phyloP scores from a whole-genome alignment of 1,140 invertebrate genomes.

The Eupeodes corollae region DNA sequence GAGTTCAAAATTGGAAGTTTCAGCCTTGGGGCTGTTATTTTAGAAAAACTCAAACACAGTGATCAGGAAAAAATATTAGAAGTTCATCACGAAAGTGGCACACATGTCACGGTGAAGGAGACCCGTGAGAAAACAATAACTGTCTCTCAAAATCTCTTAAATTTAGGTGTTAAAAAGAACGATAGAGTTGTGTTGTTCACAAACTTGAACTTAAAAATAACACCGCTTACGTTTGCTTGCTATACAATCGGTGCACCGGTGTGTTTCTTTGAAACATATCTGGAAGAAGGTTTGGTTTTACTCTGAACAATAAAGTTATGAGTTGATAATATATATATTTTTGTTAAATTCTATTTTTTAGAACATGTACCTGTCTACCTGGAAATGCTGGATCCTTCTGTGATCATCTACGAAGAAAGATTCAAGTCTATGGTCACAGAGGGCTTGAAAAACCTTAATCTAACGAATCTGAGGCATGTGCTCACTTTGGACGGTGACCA shows the following conservation, averaged over 20 bases:
- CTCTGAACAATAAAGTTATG: no score
- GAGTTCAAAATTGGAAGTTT: no score
- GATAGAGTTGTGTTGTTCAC: slow-evolving; percentile 3
- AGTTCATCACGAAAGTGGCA: slow-evolving; percentile 1
- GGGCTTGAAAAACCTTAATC: background rate
- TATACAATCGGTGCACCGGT: slow-evolving; percentile 3
- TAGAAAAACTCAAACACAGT: no score
- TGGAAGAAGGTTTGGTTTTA: background rate
- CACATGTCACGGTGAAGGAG: background rate
- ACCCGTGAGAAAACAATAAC: background rate
- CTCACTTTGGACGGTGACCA: background rate
- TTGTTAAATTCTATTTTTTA: no score
- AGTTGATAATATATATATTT: no score
- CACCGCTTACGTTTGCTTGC: background rate
- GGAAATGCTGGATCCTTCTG: background rate
- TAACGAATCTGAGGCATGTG: background rate
- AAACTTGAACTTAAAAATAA: background rate
- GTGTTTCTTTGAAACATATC: background rate
- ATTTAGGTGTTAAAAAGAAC: background rate
- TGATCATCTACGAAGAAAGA: slow-evolving; percentile 2
- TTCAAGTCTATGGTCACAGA: background rate
- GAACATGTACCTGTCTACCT: no score
- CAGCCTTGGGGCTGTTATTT: no score
- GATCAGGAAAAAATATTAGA: slow-evolving; percentile 1
- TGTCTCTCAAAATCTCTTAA: slow-evolving; percentile 1